phyloP scores from a whole-genome alignment of 2,888 invertebrate species.

The Parnassius mnemosyne region DNA sequence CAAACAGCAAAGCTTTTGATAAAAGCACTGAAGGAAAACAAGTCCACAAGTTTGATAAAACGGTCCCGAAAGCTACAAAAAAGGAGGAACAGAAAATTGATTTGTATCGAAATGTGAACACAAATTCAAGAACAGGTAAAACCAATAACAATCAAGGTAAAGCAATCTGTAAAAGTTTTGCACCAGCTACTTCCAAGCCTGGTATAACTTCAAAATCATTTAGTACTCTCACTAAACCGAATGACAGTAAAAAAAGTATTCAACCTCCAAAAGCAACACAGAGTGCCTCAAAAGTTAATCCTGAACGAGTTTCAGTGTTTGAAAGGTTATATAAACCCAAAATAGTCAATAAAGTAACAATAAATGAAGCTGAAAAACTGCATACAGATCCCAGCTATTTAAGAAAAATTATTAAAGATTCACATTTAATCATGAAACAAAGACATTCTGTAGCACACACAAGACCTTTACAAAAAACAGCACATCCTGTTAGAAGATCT shows the following conservation, averaged over 20 bases:
- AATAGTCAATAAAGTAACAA: constrained; percentile 34
- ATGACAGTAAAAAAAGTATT: constrained; percentile 40
- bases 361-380: constrained; percentile 45
- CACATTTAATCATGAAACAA: constrained; percentile 48
- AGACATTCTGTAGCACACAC: constrained; percentile 49
- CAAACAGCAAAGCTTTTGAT: not conserved
- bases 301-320: constrained; percentile 54
- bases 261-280: constrained; percentile 32
- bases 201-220: constrained; percentile 8
- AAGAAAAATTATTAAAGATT: constrained; percentile 49
- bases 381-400: constrained; percentile 51
- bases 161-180: constrained; percentile 5
- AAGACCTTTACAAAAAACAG: constrained; percentile 31
- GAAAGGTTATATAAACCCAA: constrained; percentile 68
- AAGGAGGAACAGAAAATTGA: not conserved
- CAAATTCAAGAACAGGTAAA: constrained; percentile 1
- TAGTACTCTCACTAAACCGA: constrained; percentile 26
- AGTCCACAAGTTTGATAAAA: not conserved
- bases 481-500: constrained; percentile 54
- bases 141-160: not conserved
- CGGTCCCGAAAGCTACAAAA: not conserved
- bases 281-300: constrained; percentile 26
- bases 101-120: constrained; percentile 8
- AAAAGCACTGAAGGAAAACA: constrained; percentile 12
- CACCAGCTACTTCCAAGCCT: constrained; percentile 4